Base-by-base conservation (phyloP, 64 coral and sea anemone genomes). In the Acropora yongei region DNA sequence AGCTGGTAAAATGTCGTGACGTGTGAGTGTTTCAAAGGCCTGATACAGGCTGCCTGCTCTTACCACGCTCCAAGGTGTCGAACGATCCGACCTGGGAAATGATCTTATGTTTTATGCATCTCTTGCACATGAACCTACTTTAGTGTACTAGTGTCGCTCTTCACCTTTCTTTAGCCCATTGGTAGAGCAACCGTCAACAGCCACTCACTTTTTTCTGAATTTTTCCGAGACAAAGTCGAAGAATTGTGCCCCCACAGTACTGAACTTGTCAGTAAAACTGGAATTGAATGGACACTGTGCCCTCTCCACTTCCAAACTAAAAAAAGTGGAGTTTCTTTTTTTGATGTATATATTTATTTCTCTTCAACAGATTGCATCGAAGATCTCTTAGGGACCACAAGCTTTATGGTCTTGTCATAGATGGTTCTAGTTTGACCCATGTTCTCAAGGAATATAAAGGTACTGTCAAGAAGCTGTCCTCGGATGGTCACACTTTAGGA, bases 371-470 rank as follows among this genome's bases (percentile, higher is more conserved):
- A 46, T 14, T 85, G 19, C 44, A n/a, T 18, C 43, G 58, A 0
- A 47, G 82, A 49, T 68, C 82, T 1, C 82, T 65, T 11, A 45
- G 61, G 44, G 8, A 1, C 4, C 48, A 43, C 46, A 91, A 80
- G 41, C 86, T 47, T 6, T 95, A 90, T 78, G 97, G 88, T 7
- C 72, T 99, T 30, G 93, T 99, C 30, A 89, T 99, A 55, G 97
- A 99, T 73, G 97, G 97, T 3, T 43, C 55, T 11, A 99, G 94
- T 89, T 77, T 99, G 45, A 60, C 61, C 10, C 92, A 92, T 75
- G 94, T 96, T 50, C 88, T 99, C 41, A 88, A 89, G 18, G 91
- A 66, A 49, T 86, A 92, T 76, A 74, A 82, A 94, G 94, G 97
- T 99, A 72, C 8, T 88, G 46, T 2, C 5, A 55, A 55, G 5